Conservation (phyloP, 2,797 vertebrate genomes). For the Esox lucius region DNA sequence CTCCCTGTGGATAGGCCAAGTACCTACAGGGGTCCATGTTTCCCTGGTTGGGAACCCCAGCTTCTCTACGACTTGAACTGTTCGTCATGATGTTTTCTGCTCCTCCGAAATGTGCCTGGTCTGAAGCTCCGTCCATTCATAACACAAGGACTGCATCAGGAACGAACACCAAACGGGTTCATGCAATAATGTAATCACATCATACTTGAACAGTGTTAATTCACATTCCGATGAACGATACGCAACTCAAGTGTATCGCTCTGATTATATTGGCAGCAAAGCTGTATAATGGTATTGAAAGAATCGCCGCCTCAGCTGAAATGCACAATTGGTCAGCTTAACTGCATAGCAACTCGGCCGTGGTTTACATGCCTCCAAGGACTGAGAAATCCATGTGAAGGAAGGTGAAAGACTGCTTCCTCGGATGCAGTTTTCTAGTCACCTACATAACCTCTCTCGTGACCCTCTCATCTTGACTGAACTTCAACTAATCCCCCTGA, state of each 20-base stretch:
- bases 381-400: not conserved
- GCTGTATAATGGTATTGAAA: too few relatives aligned
- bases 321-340: not conserved
- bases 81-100: not conserved
- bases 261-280: too few relatives aligned
- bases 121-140: constrained; percentile 18
- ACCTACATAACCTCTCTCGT: not conserved
- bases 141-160: constrained; percentile 15
- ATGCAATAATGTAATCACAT: constrained; percentile 17
- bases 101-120: not conserved
- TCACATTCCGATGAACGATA: too few relatives aligned
- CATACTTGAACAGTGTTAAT: constrained; percentile 9
- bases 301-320: not conserved
- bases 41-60: too few relatives aligned
- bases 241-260: too few relatives aligned
- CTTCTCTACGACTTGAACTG: not conserved
- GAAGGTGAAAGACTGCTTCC: not conserved
- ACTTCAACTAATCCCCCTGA: constrained; percentile 15
- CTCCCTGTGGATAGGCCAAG: too few relatives aligned
- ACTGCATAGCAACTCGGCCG: not conserved
- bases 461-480: constrained; percentile 20
- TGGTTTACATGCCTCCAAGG: not conserved
- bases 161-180: constrained; percentile 19
- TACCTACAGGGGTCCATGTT: too few relatives aligned
- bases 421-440: not conserved